Conservation (phyloP, 2,113 vertebrate species). For the Eptesicus fuscus region DNA sequence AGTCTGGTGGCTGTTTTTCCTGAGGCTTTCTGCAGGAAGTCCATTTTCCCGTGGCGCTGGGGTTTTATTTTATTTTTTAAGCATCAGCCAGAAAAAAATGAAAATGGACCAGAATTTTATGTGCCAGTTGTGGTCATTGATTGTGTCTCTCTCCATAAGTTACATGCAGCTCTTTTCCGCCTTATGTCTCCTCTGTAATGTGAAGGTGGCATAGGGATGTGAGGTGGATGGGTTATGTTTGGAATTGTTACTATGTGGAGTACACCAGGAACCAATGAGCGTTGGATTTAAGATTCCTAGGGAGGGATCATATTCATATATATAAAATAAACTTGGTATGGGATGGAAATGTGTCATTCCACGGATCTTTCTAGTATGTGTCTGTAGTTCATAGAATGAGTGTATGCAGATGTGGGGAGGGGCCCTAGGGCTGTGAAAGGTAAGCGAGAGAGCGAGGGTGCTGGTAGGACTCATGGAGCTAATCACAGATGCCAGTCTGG, state of each 20-base stretch:
- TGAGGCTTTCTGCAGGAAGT: conserved; percentile 36
- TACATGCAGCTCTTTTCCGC: neutral
- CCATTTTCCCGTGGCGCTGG: conserved; percentile 17
- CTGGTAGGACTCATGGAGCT: neutral
- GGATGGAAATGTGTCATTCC: no score
- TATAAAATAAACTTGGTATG: neutral
- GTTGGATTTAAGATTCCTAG: neutral
- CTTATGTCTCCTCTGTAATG: neutral
- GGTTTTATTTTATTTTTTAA: neutral
- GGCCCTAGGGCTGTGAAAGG: neutral
- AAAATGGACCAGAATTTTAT: conserved; percentile 34
- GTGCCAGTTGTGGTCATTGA: neutral
- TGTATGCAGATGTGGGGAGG: accelerated
- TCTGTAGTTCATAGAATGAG: neutral
- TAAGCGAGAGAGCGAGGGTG: neutral
- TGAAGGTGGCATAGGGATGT: neutral
- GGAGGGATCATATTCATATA: neutral
- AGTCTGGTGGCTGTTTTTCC: conserved; percentile 38
- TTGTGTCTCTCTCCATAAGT: neutral
- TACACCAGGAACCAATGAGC: neutral
- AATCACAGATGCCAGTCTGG: neutral
- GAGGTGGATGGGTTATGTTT: neutral
- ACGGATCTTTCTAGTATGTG: neutral
- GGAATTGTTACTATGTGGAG: neutral
- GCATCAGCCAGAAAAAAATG: conserved; percentile 47